These are phyloP conservation scores for Speoplatyrhinus poulsoni DNA, from an alignment of 2,113 vertebrate species.

Conservation along the genomic window DNA sequence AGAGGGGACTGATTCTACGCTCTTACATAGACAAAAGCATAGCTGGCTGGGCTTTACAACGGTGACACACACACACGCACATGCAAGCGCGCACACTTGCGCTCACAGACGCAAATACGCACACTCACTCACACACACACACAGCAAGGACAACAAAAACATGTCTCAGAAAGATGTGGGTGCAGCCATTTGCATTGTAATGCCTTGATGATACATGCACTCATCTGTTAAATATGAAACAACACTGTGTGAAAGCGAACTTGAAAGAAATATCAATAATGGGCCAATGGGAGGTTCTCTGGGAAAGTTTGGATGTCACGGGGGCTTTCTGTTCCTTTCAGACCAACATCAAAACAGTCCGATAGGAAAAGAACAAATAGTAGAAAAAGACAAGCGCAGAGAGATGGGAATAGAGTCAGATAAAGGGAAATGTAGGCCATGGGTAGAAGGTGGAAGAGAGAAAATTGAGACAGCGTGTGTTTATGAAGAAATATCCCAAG, in stretches of 20 bases:
- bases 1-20: conserved; percentile 46
- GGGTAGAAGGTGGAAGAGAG: conserved; percentile 20
- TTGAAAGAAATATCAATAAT: conserved; percentile 76
- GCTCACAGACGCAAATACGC: conserved; percentile 7
- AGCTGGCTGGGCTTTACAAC: conserved; percentile 31
- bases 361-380: no score
- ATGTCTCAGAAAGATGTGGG: conserved; percentile 67
- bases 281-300: conserved; percentile 61
- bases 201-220: conserved; percentile 71
- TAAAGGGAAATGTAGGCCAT: no score
- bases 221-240: conserved; percentile 68
- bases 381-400: no score
- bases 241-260: conserved; percentile 71
- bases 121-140: conserved; percentile 30
- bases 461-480: conserved; percentile 62
- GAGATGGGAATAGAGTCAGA: no score
- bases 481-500: conserved; percentile 85
- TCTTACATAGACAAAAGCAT: conserved; percentile 28
- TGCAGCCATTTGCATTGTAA: conserved; percentile 64
- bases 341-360: no score
- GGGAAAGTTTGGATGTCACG: conserved; percentile 53
- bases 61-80: conserved; percentile 44
- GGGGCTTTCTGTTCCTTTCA: conserved; percentile 53
- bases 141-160: conserved; percentile 51
- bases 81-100: neutral